These are phyloP conservation scores for Heliconius ismenius DNA, from an alignment of 2,888 invertebrate genomes.

Conservation along the genomic window DNA sequence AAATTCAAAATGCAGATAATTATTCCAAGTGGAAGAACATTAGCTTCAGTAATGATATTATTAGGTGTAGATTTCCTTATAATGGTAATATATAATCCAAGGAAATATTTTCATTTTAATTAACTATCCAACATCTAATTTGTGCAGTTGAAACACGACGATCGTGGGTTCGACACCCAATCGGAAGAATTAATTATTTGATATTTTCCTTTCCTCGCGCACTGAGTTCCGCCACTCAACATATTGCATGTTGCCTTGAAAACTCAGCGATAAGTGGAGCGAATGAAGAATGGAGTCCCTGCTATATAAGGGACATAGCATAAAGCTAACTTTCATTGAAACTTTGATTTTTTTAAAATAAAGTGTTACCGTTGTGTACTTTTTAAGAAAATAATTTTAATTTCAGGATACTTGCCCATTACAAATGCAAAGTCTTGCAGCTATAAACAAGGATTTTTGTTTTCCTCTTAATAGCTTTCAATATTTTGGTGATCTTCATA, in stretches of 20 bases:
- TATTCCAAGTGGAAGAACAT: constrained; percentile 71
- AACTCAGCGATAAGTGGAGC: background rate
- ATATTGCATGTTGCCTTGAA: background rate
- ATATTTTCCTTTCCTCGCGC: no score
- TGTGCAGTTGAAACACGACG: background rate
- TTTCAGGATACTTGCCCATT: constrained; percentile 79
- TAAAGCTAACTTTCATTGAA: background rate
- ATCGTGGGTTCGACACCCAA: no score
- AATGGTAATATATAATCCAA: constrained; percentile 69
- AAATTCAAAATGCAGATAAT: constrained; percentile 82
- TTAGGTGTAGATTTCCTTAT: constrained; percentile 84
- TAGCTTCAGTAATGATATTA: constrained; percentile 82
- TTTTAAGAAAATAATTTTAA: background rate
- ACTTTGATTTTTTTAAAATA: background rate
- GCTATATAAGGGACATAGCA: no score
- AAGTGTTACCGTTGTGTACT: background rate
- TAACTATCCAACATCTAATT: background rate
- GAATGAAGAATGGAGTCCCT: background rate
- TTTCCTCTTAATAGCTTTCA: constrained; percentile 63
- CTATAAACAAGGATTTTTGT: constrained; percentile 71
- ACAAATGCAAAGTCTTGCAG: constrained; percentile 79
- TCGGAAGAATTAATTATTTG: no score
- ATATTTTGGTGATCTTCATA: constrained; percentile 71
- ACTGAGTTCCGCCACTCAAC: no score
- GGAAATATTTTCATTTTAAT: background rate